Percentiles rank a stretch among this genome's conserved stretches.
These are phyloP conservation scores for Ceratina calcarata DNA, from an alignment of 1,140 invertebrate genomes.

Conservation along the genomic window DNA sequence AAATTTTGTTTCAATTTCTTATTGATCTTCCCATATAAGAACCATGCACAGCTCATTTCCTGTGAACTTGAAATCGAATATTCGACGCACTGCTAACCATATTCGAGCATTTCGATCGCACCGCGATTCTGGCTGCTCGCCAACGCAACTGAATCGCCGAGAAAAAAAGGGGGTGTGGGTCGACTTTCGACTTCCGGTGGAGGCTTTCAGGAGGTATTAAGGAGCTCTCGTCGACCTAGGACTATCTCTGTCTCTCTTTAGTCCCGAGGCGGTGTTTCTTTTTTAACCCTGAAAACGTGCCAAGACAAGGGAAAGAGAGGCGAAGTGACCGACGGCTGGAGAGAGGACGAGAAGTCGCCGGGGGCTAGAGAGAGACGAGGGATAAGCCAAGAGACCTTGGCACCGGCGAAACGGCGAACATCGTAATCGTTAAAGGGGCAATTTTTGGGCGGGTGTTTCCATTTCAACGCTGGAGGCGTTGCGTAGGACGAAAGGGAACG, in stretches of 20 bases:
- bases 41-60: neutral
- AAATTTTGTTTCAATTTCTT: too few species aligned
- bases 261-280: slow-evolving; percentile 11
- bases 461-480: neutral
- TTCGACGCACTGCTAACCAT: neutral
- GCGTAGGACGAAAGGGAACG: slow-evolving; percentile 2
- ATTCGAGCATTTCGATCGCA: neutral
- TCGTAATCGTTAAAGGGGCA: slow-evolving; percentile 23
- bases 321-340: neutral
- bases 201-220: slow-evolving; percentile 5
- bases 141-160: slow-evolving; percentile 35
- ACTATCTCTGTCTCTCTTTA: neutral
- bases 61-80: neutral
- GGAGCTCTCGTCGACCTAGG: neutral
- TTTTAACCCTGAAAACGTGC: slow-evolving; percentile 63
- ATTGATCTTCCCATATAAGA: too few species aligned
- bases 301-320: slow-evolving; percentile 42
- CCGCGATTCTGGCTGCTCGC: slow-evolving; percentile 34
- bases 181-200: slow-evolving; percentile 57
- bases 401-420: slow-evolving; percentile 50
- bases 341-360: slow-evolving; percentile 9
- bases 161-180: slow-evolving; percentile 21
- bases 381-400: slow-evolving; percentile 50
- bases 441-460: slow-evolving; percentile 28
- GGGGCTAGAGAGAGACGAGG: slow-evolving; percentile 35